Evolutionary conservation across 2,888 invertebrate species (phyloP), one percentile per base, ranked within the genome.

Genomic region (Chrysolina americana): DNA sequence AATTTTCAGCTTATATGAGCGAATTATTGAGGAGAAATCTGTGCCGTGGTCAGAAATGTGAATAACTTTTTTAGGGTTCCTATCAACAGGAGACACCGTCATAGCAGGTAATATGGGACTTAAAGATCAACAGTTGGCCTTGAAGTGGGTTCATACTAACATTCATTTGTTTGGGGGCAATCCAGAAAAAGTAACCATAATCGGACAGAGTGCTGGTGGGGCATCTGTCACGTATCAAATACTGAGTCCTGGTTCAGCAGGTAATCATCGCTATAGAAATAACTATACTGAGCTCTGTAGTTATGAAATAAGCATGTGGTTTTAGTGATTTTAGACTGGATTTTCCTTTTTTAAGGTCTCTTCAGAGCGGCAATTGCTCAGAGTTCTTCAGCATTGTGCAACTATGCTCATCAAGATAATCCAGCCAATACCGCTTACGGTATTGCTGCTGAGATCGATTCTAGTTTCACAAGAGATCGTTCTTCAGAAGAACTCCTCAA

Each of bases 131-230:
- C 79, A 83, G 41, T 71, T 79, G 53, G 84, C 81, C 9, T 70
- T 86, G 17, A 78, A 80, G 74, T 86, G 85, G 85, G 77, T 84
- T 1, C 79, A 81, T 41, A 71, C 77, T 44, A 85, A 86, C 71
- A 85, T 86, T 50, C 76, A 76, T 28, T 68, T 78, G 9, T 86
- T 86, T 73, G 86, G 85, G n/a, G 85, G 86, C n/a, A 83, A 86
- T 72, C 82, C 83, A 0, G 71, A 76, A 8, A 80, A 78, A 64
- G 82, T 85, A 8, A 84, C 84, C 0, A 65, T 85, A 21, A 82
- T 83, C 74, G 85, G 85, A 15, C 83, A 85, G 74, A 85, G 85
- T 64, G 84, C 85, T 17, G 86, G 86, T 19, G 81, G 81, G 15
- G 83, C 85, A 13, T 85, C 83, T 5, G 83, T 84, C 15, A 82